Base-by-base conservation (phyloP, 2,888 invertebrate genomes). In the Sabatieria punctata region DNA sequence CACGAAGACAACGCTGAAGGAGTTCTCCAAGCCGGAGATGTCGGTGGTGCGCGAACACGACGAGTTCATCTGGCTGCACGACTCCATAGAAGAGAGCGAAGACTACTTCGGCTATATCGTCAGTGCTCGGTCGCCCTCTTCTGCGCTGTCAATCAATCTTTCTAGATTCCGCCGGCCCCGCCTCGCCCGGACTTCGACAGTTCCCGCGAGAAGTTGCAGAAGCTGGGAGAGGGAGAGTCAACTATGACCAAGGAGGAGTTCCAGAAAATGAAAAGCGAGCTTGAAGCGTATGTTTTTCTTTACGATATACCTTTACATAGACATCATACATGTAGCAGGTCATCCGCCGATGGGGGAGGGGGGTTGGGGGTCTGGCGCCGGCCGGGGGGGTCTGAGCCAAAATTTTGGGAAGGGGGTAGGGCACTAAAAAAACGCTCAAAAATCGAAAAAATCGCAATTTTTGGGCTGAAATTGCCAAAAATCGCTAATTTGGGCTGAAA, bases 171-270 rank as follows among this genome's bases (percentile, higher is more conserved):
- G 6, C 75, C 75, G n/a, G 68, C 73, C 11, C 74, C 74, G 22
- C 73, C 74, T 1, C 75, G 85, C 57, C 97, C 97, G 6, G 95
- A 99, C 69, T 99, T 99, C 67, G 97, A 97, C 75, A 88, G 95
- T 1, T 95, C 95, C 0, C 74, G 95, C 26, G 95, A 97, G 65
- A 99, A 99, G 66, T 71, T 99, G 13, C 95, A 95, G 66, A 81
- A 89, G 46, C 74, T 99, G 22, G 95, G 97, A 0, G 97, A 99
- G 68, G 93, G 93, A 0, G 97, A 99, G 68, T 91, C 93, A 1
- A 89, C 89, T 3, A 88, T 99, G 79, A 95, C 97, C 0, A 80
- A 89, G 59, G 97, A 97, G 66, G 97, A 99, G 69, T 97, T 95
- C 67, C 79, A 81, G 46, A 99, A 99, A 72, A 97, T 97, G 95